Conservation (phyloP, 2,113 vertebrate genomes). For the Chionis minor region DNA sequence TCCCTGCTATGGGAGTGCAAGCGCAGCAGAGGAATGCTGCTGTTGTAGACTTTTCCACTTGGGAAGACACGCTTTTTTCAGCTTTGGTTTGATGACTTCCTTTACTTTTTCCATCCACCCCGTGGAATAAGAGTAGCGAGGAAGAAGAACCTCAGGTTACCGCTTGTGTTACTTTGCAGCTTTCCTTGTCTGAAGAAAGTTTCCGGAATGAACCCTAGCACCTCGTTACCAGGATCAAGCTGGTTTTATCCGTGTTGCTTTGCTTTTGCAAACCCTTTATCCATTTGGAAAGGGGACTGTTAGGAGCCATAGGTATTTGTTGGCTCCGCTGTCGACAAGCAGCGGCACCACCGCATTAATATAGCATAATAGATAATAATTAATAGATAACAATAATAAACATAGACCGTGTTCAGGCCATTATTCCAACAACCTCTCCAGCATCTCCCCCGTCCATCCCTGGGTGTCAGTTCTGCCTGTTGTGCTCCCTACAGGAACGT, state of each 20-base stretch:
- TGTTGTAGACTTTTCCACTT: not conserved
- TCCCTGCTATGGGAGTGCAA: not conserved
- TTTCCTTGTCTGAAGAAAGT: not conserved
- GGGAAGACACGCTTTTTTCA: not conserved
- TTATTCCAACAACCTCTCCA: not conserved
- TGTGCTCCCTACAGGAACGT: not conserved
- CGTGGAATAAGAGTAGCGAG: not conserved
- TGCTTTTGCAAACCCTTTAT: not conserved
- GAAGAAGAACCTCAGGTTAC: not conserved
- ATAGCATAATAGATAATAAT: not conserved
- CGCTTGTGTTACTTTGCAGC: not conserved
- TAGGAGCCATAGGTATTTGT: rapidly evolving
- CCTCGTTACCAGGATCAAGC: not conserved
- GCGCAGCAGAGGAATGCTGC: not conserved
- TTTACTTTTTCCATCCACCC: not conserved
- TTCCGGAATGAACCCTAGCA: not conserved
- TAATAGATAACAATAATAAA: not conserved
- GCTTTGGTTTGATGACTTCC: not conserved
- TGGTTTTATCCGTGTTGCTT: rapidly evolving
- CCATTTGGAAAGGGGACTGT: rapidly evolving
- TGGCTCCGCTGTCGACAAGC: not conserved
- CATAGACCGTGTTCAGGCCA: rapidly evolving
- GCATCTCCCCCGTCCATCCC: not conserved
- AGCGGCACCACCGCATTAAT: not conserved
- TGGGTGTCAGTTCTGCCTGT: not conserved